Base-by-base conservation (phyloP, 1,140 invertebrate genomes). In the Pseudomyrmex gracilis region DNA sequence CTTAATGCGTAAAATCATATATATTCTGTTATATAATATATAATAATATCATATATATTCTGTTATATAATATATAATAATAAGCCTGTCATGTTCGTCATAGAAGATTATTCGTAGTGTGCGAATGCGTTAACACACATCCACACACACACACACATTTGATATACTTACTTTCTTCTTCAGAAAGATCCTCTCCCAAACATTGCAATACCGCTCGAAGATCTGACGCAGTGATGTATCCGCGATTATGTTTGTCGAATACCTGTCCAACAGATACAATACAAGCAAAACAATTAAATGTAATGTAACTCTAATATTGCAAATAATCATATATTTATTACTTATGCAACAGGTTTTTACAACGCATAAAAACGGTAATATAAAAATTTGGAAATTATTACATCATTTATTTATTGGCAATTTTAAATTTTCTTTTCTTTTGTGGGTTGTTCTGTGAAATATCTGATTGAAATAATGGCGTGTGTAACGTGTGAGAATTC, bases 231-330 rank as follows among this genome's bases (percentile, higher is more conserved):
- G 97, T 97, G 80, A 98, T 98, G 90, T 97, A 98, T 0, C 97
- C 97, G 15, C 97, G 95, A 93, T 98, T 98, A 89, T 97, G 97
- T 90, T 98, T 98, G 91, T 98, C 97, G 89, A 98, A 98, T 1
- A 95, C 95, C 95, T 96, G 94, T 84, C 47, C 51, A 34, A 82
- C 3, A 49, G 61, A 47, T 22, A 73, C 34, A 34, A 34, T 60
- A 80, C 15, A 58, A 58, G 34, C 45, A 24, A 78, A 60, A 7
- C 4, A 55, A 47, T 78, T 57, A 57, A 67, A 61, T 60, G 12
- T 15, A 10, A 5, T 34, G 34, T 34, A 34, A 34, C 5, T 34
- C 5, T n/a, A n/a, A 20, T 12, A 2, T 2, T 0, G 20, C 68
- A 34, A 61, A 17, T 9, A 43, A 0, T 43, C 57, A 4, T 24